These are phyloP conservation scores for Patagioenas fasciata DNA, from an alignment of 2,113 vertebrate genomes.

Conservation along the genomic window DNA sequence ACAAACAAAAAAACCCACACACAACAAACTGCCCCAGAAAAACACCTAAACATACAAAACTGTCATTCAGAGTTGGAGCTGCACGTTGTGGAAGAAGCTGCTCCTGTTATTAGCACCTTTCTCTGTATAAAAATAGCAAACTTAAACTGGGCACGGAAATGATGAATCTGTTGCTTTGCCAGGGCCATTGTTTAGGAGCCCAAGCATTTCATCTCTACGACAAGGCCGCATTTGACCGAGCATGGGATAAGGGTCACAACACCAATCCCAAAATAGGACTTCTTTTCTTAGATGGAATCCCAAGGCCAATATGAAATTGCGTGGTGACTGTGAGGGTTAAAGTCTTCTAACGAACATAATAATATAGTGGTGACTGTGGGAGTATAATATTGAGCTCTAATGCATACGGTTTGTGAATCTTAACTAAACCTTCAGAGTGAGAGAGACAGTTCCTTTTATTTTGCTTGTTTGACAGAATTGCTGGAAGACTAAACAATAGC, in stretches of 20 bases:
- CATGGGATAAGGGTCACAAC: conserved; percentile 1
- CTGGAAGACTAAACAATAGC: conserved; percentile 19
- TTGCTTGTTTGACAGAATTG: conserved; percentile 35
- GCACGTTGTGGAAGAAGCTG: background rate
- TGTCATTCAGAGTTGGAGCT: background rate
- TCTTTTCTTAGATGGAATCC: conserved; percentile 34
- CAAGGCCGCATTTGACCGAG: background rate
- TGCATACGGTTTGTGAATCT: conserved; percentile 35
- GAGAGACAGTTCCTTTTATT: conserved; percentile 27
- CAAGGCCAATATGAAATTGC: conserved; percentile 20
- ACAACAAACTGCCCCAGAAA: background rate
- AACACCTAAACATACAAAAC: background rate
- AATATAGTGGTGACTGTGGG: conserved; percentile 23
- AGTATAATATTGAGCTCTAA: conserved; percentile 38
- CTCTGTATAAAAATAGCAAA: conserved; percentile 22
- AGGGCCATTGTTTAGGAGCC: conserved; percentile 1
- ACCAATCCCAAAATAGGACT: background rate
- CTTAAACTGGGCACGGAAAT: conserved; percentile 10
- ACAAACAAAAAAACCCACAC: background rate
- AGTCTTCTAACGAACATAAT: conserved; percentile 37
- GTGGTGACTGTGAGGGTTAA: conserved; percentile 13
- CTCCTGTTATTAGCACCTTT: background rate
- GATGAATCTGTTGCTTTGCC: background rate
- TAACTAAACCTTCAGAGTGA: conserved; percentile 11
- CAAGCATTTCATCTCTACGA: background rate